These are phyloP conservation scores for Aulostomus chinensis DNA, from an alignment of 2,797 vertebrate genomes.

Conservation along the genomic window DNA sequence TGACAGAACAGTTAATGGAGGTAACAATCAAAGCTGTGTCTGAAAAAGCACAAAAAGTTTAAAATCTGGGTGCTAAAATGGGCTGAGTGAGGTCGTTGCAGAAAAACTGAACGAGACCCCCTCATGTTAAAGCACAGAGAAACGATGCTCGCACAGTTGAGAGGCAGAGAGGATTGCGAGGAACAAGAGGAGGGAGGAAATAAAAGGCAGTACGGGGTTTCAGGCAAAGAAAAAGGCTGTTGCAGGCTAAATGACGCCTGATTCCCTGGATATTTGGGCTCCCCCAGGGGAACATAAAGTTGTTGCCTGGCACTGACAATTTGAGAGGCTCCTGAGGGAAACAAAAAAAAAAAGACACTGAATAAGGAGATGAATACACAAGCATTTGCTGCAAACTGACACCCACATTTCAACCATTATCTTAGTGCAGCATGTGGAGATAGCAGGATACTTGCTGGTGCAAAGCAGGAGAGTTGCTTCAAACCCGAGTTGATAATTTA, in stretches of 20 bases:
- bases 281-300: constrained; percentile 75
- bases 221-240: constrained; percentile 70
- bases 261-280: constrained; percentile 81
- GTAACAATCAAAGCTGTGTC: too few relatives aligned
- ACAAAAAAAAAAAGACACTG: constrained; percentile 46
- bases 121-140: constrained; percentile 38
- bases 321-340: constrained; percentile 76
- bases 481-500: not conserved
- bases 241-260: constrained; percentile 82
- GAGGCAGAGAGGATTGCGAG: constrained; percentile 29
- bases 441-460: too few relatives aligned
- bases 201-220: constrained; percentile 54
- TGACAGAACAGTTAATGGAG: too few relatives aligned
- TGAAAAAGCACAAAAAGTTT: constrained; percentile 25
- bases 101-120: constrained; percentile 36
- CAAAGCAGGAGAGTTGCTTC: too few relatives aligned
- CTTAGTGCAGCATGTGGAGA: constrained; percentile 12
- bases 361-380: constrained; percentile 51
- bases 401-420: constrained; percentile 16
- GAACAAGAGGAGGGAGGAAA: constrained; percentile 38
- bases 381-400: constrained; percentile 43
- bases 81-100: constrained; percentile 11
- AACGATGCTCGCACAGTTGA: constrained; percentile 39
- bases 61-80: constrained; percentile 30
- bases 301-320: constrained; percentile 78